A percentile compares a stretch with the other conserved stretches of the same genome.
These are phyloP conservation scores for Willisornis vidua DNA, from an alignment of 2,113 vertebrate species.

Conservation along the genomic window DNA sequence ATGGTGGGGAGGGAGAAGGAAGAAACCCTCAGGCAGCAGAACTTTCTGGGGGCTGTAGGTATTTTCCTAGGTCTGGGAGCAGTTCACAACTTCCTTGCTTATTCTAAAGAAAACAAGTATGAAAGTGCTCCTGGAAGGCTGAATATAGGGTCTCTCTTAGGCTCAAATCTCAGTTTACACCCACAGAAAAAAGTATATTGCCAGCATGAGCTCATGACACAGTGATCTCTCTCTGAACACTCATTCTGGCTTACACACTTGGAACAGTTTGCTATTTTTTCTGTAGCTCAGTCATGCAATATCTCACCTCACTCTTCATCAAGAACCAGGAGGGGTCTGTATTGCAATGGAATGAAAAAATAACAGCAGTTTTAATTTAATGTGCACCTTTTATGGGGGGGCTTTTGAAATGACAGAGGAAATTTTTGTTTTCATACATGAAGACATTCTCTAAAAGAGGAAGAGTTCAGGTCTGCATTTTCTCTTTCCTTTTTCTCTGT, in stretches of 20 bases:
- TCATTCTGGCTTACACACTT: slow-evolving; percentile 3
- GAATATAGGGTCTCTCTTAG: slow-evolving; percentile 7
- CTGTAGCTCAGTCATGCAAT: slow-evolving; percentile 3
- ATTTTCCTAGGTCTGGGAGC: slow-evolving; percentile 4
- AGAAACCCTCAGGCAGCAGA: rapidly evolving
- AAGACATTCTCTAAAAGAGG: neutral
- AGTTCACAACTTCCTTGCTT: neutral
- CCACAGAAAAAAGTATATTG: neutral
- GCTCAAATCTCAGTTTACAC: slow-evolving; percentile 18
- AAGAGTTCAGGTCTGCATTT: neutral
- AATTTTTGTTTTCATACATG: slow-evolving; percentile 4
- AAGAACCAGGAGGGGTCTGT: slow-evolving; percentile 8
- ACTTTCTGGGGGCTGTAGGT: neutral
- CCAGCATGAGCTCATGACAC: slow-evolving; percentile 53
- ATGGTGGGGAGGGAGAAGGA: neutral
- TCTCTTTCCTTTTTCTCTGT: neutral
- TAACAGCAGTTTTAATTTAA: slow-evolving; percentile 46
- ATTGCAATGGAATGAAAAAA: neutral
- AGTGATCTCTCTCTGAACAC: slow-evolving; percentile 36
- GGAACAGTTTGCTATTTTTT: slow-evolving; percentile 31
- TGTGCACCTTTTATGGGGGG: neutral
- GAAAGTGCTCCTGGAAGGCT: neutral
- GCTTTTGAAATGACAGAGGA: slow-evolving; percentile 3
- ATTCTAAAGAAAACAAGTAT: neutral
- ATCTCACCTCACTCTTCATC: slow-evolving; percentile 56